Evolutionary conservation across 2,888 invertebrate species (phyloP).

Genomic region (Xestia rhomboidea): DNA sequence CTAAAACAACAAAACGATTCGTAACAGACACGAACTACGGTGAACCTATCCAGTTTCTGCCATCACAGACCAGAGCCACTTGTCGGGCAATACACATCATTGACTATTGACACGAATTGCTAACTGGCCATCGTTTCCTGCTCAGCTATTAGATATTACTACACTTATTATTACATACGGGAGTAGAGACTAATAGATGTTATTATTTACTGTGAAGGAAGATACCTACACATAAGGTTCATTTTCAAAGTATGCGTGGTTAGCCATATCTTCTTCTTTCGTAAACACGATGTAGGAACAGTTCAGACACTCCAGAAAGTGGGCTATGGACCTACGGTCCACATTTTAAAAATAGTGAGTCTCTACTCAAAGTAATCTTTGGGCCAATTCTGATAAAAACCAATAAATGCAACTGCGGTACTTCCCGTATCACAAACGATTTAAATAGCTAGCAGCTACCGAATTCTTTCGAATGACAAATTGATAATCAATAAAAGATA

Average conservation of each 20-base stretch:
- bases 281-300: neutral
- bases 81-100: constrained; percentile 24
- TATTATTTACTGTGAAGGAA: too few relatives aligned
- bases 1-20: constrained; percentile 13
- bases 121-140: constrained; percentile 28
- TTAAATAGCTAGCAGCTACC: neutral
- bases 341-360: neutral
- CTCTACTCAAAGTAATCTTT: neutral
- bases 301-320: neutral
- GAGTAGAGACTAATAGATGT: neutral
- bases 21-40: constrained; percentile 1
- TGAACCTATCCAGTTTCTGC: constrained; percentile 44
- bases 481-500: constrained; percentile 3
- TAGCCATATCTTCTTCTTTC: neutral
- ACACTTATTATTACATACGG: neutral
- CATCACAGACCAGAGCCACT: constrained; percentile 29
- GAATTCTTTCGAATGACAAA: neutral
- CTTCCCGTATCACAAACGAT: neutral
- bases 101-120: constrained; percentile 53
- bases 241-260: neutral
- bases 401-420: neutral
- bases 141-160: constrained; percentile 12
- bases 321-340: neutral
- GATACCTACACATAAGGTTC: too few relatives aligned
- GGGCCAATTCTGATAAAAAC: neutral